Conservation (phyloP, 2,888 invertebrate genomes). For the Lampropteryx suffumata region DNA sequence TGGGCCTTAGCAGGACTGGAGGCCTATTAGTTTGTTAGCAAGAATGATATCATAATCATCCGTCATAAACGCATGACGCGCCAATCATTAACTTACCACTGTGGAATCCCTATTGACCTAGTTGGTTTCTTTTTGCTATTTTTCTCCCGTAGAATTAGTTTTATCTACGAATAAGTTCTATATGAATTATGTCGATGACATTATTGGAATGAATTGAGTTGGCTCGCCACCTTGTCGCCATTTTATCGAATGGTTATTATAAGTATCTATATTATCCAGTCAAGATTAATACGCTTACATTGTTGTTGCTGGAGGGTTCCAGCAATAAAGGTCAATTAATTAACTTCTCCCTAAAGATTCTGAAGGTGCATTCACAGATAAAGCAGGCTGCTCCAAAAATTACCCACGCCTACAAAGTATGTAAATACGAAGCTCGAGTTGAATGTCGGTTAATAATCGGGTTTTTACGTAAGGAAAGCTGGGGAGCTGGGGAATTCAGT, state of each 20-base stretch:
- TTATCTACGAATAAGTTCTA: slow-evolving; percentile 1
- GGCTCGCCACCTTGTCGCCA: slow-evolving; percentile 18
- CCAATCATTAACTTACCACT: no score
- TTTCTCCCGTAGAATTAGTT: no score
- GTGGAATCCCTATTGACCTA: no score
- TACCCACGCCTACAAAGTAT: no score
- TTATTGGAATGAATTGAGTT: slow-evolving; percentile 3
- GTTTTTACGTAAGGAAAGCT: neutral
- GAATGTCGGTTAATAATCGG: neutral
- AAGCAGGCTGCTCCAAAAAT: neutral
- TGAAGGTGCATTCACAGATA: neutral
- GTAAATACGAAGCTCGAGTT: no score
- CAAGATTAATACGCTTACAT: slow-evolving; percentile 6
- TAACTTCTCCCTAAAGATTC: neutral
- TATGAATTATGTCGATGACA: neutral
- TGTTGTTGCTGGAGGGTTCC: slow-evolving; percentile 2
- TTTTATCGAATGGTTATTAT: slow-evolving; percentile 4
- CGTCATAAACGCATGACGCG: no score
- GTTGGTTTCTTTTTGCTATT: no score
- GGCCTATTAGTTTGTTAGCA: no score
- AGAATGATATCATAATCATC: no score
- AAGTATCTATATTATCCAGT: no score
- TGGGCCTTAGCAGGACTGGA: no score
- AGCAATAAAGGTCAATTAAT: neutral
- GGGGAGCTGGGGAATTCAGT: neutral